Conservation (phyloP, 2,888 invertebrate genomes). For the Hemistola chrysoprasaria region DNA sequence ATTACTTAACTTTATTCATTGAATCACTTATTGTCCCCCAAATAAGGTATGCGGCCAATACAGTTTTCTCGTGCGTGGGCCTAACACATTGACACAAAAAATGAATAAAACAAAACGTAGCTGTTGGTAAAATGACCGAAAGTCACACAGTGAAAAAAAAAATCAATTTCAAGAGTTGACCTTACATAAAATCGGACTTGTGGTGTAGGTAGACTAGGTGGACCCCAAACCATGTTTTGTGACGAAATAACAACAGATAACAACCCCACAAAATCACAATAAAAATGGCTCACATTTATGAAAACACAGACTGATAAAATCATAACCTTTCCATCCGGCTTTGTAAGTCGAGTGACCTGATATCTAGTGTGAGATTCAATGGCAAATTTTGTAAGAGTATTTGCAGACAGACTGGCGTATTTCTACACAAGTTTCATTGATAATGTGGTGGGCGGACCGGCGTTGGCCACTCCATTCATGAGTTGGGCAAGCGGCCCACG, state of each 20-base stretch:
- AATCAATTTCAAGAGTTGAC: neutral
- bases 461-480: slow-evolving; percentile 71
- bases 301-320: too few relatives aligned
- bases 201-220: too few relatives aligned
- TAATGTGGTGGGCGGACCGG: slow-evolving; percentile 66
- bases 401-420: slow-evolving; percentile 63
- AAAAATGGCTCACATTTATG: too few relatives aligned
- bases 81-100: slow-evolving; percentile 27
- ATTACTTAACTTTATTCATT: too few relatives aligned
- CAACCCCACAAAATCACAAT: too few relatives aligned
- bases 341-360: slow-evolving; percentile 20
- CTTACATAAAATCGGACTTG: too few relatives aligned
- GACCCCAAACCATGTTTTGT: too few relatives aligned
- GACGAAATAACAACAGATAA: too few relatives aligned
- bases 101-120: slow-evolving; percentile 26
- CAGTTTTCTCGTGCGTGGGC: slow-evolving; percentile 23
- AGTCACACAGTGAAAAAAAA: slow-evolving; percentile 34
- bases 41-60: slow-evolving; percentile 25
- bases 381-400: slow-evolving; percentile 60
- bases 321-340: too few relatives aligned
- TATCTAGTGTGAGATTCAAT: slow-evolving; percentile 47
- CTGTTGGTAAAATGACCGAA: slow-evolving; percentile 21
- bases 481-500: slow-evolving; percentile 74
- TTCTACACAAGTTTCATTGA: slow-evolving; percentile 71
- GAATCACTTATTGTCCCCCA: slow-evolving; percentile 2